Conservation (phyloP, 2,113 vertebrate genomes). For the Nothobranchius furzeri region DNA sequence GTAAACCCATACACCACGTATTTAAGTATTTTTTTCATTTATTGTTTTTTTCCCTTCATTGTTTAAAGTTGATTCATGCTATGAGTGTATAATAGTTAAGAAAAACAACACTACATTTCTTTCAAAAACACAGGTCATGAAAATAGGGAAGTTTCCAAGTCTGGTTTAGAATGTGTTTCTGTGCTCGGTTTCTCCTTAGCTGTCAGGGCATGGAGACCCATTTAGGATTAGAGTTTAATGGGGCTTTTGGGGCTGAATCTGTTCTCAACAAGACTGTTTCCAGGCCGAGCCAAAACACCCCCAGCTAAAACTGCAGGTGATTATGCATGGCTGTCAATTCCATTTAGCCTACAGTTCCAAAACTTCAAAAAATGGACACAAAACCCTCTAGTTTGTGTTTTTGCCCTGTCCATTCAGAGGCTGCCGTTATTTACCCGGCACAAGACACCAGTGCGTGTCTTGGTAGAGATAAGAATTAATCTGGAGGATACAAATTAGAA, state of each 20-base stretch:
- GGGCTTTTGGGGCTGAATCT: constrained; percentile 65
- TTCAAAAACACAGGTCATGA: constrained; percentile 12
- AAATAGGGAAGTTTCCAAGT: constrained; percentile 23
- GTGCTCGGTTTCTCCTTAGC: constrained; percentile 57
- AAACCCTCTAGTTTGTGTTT: constrained; percentile 66
- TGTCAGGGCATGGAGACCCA: constrained; percentile 64
- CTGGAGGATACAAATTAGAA: constrained; percentile 71
- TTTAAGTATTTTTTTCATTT: constrained; percentile 8
- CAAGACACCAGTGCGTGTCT: constrained; percentile 69
- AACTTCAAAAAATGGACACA: constrained; percentile 76
- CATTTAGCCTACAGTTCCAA: constrained; percentile 69
- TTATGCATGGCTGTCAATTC: constrained; percentile 80
- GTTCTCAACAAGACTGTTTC: constrained; percentile 69
- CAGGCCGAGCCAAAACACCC: constrained; percentile 59
- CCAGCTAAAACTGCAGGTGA: constrained; percentile 71
- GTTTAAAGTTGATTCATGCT: not conserved
- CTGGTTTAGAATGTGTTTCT: constrained; percentile 34
- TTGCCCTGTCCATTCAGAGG: constrained; percentile 59
- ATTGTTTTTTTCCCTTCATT: not conserved
- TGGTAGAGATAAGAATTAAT: constrained; percentile 76
- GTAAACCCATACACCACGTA: constrained; percentile 1
- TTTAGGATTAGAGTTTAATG: constrained; percentile 77
- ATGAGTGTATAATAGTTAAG: not conserved
- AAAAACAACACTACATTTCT: constrained; percentile 23
- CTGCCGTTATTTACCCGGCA: constrained; percentile 72